A percentile compares a stretch with the other conserved stretches of the same genome.
phyloP scores from a whole-genome alignment of 37 sponge, comb jelly and placozoan species.

The Bolinopsis microptera region DNA sequence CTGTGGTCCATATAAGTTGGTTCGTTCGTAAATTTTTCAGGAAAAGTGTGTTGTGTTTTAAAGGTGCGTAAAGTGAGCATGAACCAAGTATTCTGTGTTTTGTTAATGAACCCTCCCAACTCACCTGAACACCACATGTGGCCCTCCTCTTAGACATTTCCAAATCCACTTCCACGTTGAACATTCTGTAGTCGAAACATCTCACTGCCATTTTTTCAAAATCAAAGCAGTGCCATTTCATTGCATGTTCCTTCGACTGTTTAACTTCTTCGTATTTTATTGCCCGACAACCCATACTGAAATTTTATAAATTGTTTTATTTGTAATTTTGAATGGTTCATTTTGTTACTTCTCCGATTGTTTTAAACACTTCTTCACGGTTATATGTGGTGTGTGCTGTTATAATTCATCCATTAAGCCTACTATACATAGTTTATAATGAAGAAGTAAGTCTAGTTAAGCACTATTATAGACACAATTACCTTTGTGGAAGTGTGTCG shows the following conservation, averaged over 20 bases:
- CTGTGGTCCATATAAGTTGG: too few species aligned
- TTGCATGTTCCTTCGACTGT: neutral
- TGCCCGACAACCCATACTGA: neutral
- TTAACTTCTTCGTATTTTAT: neutral
- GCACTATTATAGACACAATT: too few species aligned
- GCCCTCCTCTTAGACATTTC: neutral
- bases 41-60: neutral
- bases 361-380: too few species aligned
- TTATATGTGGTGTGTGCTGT: too few species aligned
- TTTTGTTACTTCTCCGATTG: too few species aligned
- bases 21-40: too few species aligned
- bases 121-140: neutral
- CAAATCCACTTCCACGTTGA: neutral
- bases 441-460: too few species aligned
- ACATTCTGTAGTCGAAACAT: neutral
- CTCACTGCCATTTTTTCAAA: neutral
- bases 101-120: neutral
- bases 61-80: too few species aligned
- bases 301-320: too few species aligned
- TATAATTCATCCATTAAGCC: too few species aligned
- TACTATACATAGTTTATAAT: too few species aligned
- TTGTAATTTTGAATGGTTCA: too few species aligned
- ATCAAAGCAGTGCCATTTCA: neutral
- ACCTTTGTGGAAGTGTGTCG: neutral
- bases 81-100: neutral